phyloP scores from a whole-genome alignment of 92 coral and sea anemone species.

The Pocillopora meandrina region DNA sequence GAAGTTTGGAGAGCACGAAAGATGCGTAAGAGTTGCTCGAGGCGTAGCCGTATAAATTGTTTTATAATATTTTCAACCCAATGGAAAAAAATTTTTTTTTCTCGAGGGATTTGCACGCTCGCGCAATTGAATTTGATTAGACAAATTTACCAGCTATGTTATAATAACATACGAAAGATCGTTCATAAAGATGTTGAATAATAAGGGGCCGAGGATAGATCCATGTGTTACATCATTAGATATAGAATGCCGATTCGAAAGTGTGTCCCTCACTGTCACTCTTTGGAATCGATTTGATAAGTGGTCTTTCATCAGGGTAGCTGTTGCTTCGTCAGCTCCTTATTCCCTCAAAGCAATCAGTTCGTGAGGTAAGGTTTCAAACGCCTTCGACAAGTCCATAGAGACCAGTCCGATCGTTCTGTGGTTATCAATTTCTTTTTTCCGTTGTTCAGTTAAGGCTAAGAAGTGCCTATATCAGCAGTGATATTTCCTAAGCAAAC shows the following conservation, averaged over 20 bases:
- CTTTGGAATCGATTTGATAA: slow-evolving; percentile 36
- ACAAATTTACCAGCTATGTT: too few species aligned
- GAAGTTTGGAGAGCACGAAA: too few species aligned
- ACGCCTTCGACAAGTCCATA: slow-evolving; percentile 61
- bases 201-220: slow-evolving; percentile 51
- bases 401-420: slow-evolving; percentile 51
- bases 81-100: too few species aligned
- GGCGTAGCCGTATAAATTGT: too few species aligned
- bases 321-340: slow-evolving; percentile 28
- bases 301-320: slow-evolving; percentile 14
- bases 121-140: too few species aligned
- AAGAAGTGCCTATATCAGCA: background rate
- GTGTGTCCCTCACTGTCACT: slow-evolving; percentile 23
- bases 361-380: slow-evolving; percentile 46
- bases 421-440: slow-evolving; percentile 41
- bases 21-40: too few species aligned
- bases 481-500: too few species aligned
- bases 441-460: slow-evolving; percentile 50
- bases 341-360: slow-evolving; percentile 3
- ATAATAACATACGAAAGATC: too few species aligned
- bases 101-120: too few species aligned
- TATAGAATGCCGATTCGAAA: background rate
- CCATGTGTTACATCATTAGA: slow-evolving; percentile 48
- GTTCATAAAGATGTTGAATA: slow-evolving; percentile 41
- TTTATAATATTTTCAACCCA: too few species aligned